These are phyloP conservation scores for Xerus rutilus DNA, from an alignment of 2,797 vertebrate genomes.

Conservation along the genomic window DNA sequence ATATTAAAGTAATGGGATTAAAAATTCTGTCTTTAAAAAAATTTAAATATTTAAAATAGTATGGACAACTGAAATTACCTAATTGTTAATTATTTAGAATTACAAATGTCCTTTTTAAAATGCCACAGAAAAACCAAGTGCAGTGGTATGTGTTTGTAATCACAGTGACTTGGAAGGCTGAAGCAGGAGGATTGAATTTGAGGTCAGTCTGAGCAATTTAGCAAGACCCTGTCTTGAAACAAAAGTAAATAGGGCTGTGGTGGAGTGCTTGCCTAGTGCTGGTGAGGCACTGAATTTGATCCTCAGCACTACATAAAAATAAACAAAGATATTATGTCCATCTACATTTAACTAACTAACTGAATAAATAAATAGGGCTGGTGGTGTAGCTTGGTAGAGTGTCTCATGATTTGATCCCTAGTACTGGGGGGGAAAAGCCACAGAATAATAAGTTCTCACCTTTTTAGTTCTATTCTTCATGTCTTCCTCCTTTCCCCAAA, in stretches of 20 bases:
- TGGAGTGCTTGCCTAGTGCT: too few species aligned
- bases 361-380: too few species aligned
- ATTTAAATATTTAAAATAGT: neutral
- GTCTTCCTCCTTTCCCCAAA: neutral
- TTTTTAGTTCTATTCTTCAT: conserved; percentile 16
- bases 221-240: too few species aligned
- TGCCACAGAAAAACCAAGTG: neutral
- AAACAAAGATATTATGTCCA: too few species aligned
- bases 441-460: neutral
- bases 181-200: neutral
- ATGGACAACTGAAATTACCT: conserved; percentile 26
- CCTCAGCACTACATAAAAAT: too few species aligned
- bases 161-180: too few species aligned
- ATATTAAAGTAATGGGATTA: conserved; percentile 36
- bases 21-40: conserved; percentile 10
- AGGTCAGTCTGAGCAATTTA: neutral
- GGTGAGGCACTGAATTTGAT: too few species aligned
- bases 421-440: neutral
- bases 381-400: too few species aligned
- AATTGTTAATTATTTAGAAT: neutral
- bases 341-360: too few species aligned
- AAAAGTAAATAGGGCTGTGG: too few species aligned
- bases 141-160: too few species aligned
- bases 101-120: neutral
- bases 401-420: too few species aligned